Evolutionary conservation across 37 sponge, comb jelly and placozoan species (phyloP).

Genomic region (Aphrocallistes beatrix): DNA sequence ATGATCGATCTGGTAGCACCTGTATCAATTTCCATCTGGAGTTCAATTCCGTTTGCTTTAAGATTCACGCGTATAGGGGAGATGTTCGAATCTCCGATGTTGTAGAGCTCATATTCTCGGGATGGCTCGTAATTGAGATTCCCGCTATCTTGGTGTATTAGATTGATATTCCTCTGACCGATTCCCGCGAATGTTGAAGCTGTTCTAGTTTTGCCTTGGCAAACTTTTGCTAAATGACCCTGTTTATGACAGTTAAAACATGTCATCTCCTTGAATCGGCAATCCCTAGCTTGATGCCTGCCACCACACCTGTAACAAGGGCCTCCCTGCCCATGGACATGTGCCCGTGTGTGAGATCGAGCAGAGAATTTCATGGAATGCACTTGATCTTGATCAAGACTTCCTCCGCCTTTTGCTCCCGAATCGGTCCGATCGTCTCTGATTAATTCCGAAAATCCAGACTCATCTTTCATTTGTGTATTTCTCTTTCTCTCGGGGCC

Average conservation of each 20-base stretch:
- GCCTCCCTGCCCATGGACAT: neutral
- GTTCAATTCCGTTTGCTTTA: neutral
- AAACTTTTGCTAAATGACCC: constrained; percentile 32
- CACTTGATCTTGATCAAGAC: neutral
- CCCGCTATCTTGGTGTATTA: too few species aligned
- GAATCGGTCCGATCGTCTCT: too few species aligned
- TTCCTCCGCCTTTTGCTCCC: too few species aligned
- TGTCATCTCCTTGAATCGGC: constrained; percentile 22
- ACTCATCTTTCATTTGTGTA: neutral
- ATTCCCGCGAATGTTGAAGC: too few species aligned
- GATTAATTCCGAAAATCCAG: too few species aligned
- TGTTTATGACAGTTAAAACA: constrained; percentile 27
- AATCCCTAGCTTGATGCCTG: constrained; percentile 6
- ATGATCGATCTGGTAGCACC: neutral
- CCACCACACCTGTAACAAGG: constrained; percentile 35
- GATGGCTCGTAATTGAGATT: too few species aligned
- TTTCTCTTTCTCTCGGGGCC: too few species aligned
- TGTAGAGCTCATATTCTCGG: too few species aligned
- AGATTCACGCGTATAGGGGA: neutral
- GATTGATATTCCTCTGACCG: too few species aligned
- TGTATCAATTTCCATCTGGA: neutral
- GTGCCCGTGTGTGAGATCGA: neutral
- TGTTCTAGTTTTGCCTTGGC: constrained; percentile 6
- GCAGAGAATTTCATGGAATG: neutral
- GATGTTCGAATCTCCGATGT: too few species aligned